Base-by-base conservation (phyloP, 1,140 invertebrate genomes). In the Zaprionus vittiger region DNA sequence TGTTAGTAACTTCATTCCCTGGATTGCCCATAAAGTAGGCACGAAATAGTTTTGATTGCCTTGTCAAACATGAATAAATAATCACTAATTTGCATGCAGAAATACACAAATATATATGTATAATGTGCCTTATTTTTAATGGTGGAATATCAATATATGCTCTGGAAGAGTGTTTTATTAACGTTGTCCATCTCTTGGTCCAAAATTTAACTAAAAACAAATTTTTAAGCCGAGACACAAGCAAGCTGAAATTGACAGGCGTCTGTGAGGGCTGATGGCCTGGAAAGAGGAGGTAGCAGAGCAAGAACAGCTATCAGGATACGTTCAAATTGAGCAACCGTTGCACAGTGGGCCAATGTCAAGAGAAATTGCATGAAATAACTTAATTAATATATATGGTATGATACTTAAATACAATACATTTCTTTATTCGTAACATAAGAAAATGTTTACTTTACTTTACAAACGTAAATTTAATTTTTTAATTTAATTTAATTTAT, bases 241-340 rank as follows among this genome's bases (percentile, higher is more conserved):
- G 49, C 73, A 77, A 83, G 77, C 84, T 86, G 83, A 78, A 89
- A 89, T 89, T 89, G 83, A 83, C 83, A 86, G 83, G 54, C 80
- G 34, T 14, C 31, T 17, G 62, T 28, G 41, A 37, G 34, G 28
- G 57, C 31, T 24, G 60, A 2, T 22, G 60, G 47, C 38, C n/a
- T 47, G 52, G 28, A 44, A 24, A 37, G 28, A 15, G 49, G 11
- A 11, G n/a, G 41, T 37, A 24, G 34, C 26, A 15, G 73, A 47
- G 66, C 56, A 14, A 11, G 31, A 5, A 37, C 2, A 17, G 41
- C n/a, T 28, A 63, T 60, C 57, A 74, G 72, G 65, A 74, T 55
- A 65, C 47, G 34, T 34, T 15, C 34, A 73, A 73, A 73, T 74
- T 62, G 60, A 34, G 67, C 74, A 66, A 44, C 17, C 57, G 14